phyloP scores from a whole-genome alignment of 2,113 vertebrate genomes.

The Labeo rohita region DNA sequence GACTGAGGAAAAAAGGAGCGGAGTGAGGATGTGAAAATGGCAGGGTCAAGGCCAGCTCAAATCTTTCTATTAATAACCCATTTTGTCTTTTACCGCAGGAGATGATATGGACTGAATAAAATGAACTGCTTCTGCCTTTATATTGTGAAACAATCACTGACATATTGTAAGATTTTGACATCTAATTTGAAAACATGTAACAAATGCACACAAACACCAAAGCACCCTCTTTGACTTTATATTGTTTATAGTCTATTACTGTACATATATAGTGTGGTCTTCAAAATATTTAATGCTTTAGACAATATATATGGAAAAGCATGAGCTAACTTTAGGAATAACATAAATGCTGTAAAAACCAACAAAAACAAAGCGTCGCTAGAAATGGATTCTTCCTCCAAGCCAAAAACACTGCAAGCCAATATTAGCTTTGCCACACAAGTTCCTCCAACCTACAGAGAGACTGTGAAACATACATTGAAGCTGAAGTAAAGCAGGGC shows the following conservation, averaged over 20 bases:
- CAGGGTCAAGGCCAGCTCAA: slow-evolving; percentile 14
- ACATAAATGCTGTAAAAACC: not conserved
- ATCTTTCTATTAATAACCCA: slow-evolving; percentile 29
- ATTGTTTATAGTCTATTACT: not conserved
- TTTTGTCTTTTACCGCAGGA: not conserved
- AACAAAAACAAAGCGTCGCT: not conserved
- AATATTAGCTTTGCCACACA: slow-evolving; percentile 39
- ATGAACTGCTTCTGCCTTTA: not conserved
- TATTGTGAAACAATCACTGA: not conserved
- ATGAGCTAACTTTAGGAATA: not conserved
- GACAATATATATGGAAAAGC: not conserved
- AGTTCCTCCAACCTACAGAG: slow-evolving; percentile 22
- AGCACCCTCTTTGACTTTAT: not conserved
- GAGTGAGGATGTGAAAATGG: not conserved
- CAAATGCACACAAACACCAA: not conserved
- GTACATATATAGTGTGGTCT: not conserved
- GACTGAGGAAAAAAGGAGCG: not conserved
- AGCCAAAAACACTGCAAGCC: not conserved
- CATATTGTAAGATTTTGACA: not conserved
- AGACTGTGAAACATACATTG: slow-evolving; percentile 39
- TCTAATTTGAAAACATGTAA: not conserved
- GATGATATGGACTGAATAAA: not conserved
- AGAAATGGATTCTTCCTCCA: not conserved
- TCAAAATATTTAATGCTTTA: slow-evolving; percentile 10
- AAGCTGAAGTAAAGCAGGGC: slow-evolving; percentile 55